Evolutionary conservation across 2,888 invertebrate species (phyloP).

Genomic region (Andrena bucephala): DNA sequence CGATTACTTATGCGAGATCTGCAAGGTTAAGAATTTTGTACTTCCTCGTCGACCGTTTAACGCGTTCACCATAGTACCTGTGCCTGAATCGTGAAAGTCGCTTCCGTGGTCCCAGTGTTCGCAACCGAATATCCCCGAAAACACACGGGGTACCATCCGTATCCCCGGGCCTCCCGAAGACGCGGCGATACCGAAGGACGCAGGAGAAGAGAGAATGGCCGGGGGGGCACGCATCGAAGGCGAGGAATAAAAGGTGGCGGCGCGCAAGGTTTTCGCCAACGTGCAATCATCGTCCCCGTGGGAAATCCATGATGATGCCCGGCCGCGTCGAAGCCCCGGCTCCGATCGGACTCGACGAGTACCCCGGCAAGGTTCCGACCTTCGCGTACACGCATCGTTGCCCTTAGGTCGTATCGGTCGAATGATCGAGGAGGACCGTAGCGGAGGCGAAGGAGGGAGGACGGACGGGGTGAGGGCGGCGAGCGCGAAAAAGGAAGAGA

Average conservation of each 20-base stretch:
- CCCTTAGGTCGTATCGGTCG: conserved; percentile 77
- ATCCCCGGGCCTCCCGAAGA: not conserved
- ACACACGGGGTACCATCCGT: conserved; percentile 1
- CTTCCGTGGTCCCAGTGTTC: not conserved
- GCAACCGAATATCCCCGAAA: not conserved
- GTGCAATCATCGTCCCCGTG: conserved; percentile 74
- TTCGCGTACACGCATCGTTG: conserved; percentile 81
- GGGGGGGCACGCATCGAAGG: conserved; percentile 16
- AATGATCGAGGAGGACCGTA: conserved; percentile 54
- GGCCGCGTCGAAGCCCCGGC: conserved; percentile 37
- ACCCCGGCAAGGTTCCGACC: conserved; percentile 68
- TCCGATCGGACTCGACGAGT: conserved; percentile 33
- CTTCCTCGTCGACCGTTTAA: no score
- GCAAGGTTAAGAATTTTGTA: no score
- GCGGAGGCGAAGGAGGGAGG: not conserved
- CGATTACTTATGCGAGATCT: conserved; percentile 16
- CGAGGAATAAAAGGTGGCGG: conserved; percentile 31
- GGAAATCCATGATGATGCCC: conserved; percentile 69
- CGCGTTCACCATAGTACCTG: no score
- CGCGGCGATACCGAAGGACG: not conserved
- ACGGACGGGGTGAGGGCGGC: conserved; percentile 7
- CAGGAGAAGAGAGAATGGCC: not conserved
- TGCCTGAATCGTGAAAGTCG: not conserved
- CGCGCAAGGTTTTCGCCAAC: conserved; percentile 56
- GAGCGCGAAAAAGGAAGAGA: conserved; percentile 35